These are phyloP conservation scores for Synchiropus splendidus DNA, from an alignment of 2,113 vertebrate genomes.

Conservation along the genomic window DNA sequence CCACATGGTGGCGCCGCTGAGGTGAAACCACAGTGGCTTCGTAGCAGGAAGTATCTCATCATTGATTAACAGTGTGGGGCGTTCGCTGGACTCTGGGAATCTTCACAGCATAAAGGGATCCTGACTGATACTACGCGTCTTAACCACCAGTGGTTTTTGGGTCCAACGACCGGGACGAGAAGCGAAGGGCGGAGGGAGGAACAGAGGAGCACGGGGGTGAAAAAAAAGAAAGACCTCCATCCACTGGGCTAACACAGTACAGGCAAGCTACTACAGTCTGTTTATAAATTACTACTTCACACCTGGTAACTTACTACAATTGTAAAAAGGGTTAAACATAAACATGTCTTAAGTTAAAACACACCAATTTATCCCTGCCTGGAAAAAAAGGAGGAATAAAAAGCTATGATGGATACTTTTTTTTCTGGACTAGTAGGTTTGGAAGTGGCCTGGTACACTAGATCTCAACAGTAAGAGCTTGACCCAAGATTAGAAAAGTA, in stretches of 20 bases:
- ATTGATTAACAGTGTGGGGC: slow-evolving; percentile 26
- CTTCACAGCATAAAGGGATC: slow-evolving; percentile 59
- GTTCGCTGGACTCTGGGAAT: slow-evolving; percentile 40
- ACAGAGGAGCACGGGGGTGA: slow-evolving; percentile 14
- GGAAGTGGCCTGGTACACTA: slow-evolving; percentile 61
- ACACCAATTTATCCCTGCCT: slow-evolving; percentile 64
- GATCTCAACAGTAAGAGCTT: slow-evolving; percentile 66
- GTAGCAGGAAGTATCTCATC: neutral
- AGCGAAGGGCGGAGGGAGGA: slow-evolving; percentile 29
- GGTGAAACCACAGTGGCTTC: slow-evolving; percentile 61
- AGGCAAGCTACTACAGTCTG: slow-evolving; percentile 72
- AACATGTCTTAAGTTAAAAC: slow-evolving; percentile 69
- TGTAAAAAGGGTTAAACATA: slow-evolving; percentile 74
- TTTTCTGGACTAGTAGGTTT: slow-evolving; percentile 64
- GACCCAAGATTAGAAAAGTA: slow-evolving; percentile 71
- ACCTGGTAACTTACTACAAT: slow-evolving; percentile 77
- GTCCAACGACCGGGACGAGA: slow-evolving; percentile 35
- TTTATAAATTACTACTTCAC: slow-evolving; percentile 82
- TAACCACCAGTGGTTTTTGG: slow-evolving; percentile 61
- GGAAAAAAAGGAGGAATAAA: slow-evolving; percentile 49
- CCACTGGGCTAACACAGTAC: slow-evolving; percentile 71
- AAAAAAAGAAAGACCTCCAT: slow-evolving; percentile 63
- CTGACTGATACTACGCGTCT: slow-evolving; percentile 42
- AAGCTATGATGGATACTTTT: slow-evolving; percentile 60
- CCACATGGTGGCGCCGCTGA: slow-evolving; percentile 96